These are phyloP conservation scores for Drosophila subsilvestris DNA, from an alignment of 2,888 invertebrate species.

Conservation along the genomic window DNA sequence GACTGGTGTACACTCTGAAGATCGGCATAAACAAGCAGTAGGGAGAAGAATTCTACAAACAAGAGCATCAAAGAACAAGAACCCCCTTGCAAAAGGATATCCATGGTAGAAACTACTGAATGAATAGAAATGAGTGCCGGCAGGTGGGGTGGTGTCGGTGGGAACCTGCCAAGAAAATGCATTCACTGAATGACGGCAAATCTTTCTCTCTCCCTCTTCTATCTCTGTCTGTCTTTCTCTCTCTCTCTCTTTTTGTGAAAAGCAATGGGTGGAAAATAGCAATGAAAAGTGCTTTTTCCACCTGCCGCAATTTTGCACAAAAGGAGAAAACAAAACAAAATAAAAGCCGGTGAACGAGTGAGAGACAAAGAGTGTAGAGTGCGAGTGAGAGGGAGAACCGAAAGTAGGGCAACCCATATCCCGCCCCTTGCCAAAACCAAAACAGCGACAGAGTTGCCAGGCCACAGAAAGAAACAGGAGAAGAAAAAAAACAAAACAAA, in stretches of 20 bases:
- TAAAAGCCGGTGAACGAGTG: constrained; percentile 52
- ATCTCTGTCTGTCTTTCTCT: too few relatives aligned
- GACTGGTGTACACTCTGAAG: background rate
- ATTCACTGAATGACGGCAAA: constrained; percentile 53
- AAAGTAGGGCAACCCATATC: constrained; percentile 68
- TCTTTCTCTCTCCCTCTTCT: background rate
- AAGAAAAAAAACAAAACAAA: background rate
- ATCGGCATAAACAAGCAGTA: background rate
- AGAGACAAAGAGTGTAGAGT: background rate
- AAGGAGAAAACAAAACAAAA: constrained; percentile 46
- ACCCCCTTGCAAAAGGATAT: background rate
- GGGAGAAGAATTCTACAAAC: background rate
- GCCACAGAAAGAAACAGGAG: background rate
- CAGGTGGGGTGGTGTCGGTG: background rate
- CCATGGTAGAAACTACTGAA: constrained; percentile 6
- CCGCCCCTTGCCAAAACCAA: constrained; percentile 44
- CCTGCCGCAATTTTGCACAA: constrained; percentile 53
- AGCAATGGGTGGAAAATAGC: constrained; percentile 12
- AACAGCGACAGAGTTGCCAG: constrained; percentile 73
- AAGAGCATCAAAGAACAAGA: background rate
- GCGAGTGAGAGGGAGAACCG: background rate
- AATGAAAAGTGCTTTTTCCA: constrained; percentile 55
- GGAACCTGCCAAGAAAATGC: constrained; percentile 46
- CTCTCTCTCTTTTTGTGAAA: background rate
- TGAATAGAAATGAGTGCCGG: constrained; percentile 15